phyloP scores from a whole-genome alignment of 2,888 invertebrate genomes.

The Maniola hyperantus region DNA sequence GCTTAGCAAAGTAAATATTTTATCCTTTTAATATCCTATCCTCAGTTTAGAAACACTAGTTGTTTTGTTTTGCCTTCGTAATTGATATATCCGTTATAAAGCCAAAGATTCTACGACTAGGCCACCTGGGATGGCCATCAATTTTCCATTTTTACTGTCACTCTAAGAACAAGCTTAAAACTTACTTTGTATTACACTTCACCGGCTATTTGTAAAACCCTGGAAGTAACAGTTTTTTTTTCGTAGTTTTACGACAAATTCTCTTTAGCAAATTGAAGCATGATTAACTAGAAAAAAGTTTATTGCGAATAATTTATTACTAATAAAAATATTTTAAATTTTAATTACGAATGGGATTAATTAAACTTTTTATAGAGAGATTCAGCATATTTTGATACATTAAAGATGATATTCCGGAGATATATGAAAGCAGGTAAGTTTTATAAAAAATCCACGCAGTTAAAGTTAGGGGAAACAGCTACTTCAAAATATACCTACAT shows the following conservation, averaged over 20 bases:
- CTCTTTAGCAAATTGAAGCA: neutral
- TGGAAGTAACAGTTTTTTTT: neutral
- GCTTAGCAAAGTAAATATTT: neutral
- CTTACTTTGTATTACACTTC: constrained; percentile 26
- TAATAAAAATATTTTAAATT: too few species aligned
- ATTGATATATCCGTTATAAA: constrained; percentile 19
- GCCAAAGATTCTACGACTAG: constrained; percentile 26
- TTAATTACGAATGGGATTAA: too few species aligned
- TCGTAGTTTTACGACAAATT: neutral
- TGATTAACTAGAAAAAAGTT: neutral
- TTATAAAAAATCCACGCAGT: too few species aligned
- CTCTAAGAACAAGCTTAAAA: constrained; percentile 27
- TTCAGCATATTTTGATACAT: too few species aligned
- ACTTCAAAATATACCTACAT: too few species aligned
- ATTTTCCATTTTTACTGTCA: constrained; percentile 35
- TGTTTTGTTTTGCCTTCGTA: constrained; percentile 19
- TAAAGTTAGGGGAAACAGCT: too few species aligned
- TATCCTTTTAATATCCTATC: neutral
- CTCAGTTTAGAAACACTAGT: neutral
- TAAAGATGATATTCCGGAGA: too few species aligned
- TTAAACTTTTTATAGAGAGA: too few species aligned
- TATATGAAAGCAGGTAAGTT: too few species aligned
- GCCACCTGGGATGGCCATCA: constrained; percentile 39
- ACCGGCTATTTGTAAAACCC: neutral
- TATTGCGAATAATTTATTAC: too few species aligned